phyloP scores from a whole-genome alignment of 2,797 vertebrate species.

The Sebastes nivosus region DNA sequence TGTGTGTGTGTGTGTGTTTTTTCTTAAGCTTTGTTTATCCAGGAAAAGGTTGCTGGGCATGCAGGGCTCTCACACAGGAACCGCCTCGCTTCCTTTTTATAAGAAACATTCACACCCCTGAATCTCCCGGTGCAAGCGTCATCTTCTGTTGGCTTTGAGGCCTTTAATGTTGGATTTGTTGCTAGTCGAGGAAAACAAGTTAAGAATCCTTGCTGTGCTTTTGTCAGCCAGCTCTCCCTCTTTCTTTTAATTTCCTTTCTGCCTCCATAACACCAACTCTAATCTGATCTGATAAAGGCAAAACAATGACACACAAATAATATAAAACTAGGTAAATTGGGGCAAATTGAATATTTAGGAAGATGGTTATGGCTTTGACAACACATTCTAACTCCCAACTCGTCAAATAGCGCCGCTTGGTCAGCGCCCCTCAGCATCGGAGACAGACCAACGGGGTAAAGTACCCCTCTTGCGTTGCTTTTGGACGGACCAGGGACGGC shows the following conservation, averaged over 20 bases:
- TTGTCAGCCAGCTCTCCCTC: too few species aligned
- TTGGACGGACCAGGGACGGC: too few species aligned
- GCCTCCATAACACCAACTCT: background rate
- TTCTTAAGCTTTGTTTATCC: slow-evolving; percentile 2
- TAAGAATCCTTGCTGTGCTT: background rate
- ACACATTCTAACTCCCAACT: background rate
- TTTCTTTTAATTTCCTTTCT: background rate
- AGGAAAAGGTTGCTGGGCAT: background rate
- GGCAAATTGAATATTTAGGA: background rate
- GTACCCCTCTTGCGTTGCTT: too few species aligned
- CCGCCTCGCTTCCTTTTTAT: background rate
- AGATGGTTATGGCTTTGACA: background rate
- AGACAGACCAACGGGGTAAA: too few species aligned
- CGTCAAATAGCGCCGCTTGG: too few species aligned
- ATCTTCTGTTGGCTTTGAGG: background rate
- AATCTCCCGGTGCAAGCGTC: background rate
- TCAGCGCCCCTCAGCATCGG: too few species aligned
- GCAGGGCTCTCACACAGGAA: background rate
- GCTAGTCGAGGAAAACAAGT: background rate
- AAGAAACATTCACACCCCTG: background rate
- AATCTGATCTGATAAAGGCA: background rate
- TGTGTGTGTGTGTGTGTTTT: background rate
- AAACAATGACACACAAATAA: background rate
- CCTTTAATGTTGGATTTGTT: background rate
- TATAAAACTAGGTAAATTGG: background rate